Evolutionary conservation across 2,888 invertebrate species (phyloP).

Genomic region (Amorpha juglandis): DNA sequence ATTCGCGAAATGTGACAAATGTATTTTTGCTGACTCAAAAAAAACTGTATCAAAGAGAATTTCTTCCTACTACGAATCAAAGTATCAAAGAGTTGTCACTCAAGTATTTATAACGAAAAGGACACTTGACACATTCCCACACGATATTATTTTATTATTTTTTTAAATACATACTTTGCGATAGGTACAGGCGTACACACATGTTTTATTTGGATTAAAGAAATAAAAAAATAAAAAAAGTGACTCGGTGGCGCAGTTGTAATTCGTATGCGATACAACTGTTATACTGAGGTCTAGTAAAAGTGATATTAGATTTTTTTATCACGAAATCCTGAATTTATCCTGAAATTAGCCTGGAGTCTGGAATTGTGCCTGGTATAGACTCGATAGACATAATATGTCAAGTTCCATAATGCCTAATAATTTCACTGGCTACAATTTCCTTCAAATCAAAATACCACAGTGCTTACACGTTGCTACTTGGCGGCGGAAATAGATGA

Average conservation of each 20-base stretch:
- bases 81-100: constrained; percentile 72
- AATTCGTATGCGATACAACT: no score
- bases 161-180: constrained; percentile 56
- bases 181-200: constrained; percentile 51
- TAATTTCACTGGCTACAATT: no score
- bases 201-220: constrained; percentile 29
- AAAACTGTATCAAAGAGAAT: constrained; percentile 45
- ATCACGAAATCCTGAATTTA: neutral
- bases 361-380: no score
- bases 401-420: no score
- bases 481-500: no score
- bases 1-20: constrained; percentile 22
- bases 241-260: neutral
- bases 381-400: no score
- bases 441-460: no score
- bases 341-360: neutral
- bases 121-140: constrained; percentile 56
- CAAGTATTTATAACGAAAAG: constrained; percentile 57
- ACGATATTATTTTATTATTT: constrained; percentile 62
- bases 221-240: neutral
- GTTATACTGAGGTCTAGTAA: no score
- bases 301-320: no score
- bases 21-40: constrained; percentile 33
- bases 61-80: constrained; percentile 51
- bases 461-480: no score